These are phyloP conservation scores for Pollicipes pollicipes DNA, from an alignment of 1,140 invertebrate species.

Conservation along the genomic window DNA sequence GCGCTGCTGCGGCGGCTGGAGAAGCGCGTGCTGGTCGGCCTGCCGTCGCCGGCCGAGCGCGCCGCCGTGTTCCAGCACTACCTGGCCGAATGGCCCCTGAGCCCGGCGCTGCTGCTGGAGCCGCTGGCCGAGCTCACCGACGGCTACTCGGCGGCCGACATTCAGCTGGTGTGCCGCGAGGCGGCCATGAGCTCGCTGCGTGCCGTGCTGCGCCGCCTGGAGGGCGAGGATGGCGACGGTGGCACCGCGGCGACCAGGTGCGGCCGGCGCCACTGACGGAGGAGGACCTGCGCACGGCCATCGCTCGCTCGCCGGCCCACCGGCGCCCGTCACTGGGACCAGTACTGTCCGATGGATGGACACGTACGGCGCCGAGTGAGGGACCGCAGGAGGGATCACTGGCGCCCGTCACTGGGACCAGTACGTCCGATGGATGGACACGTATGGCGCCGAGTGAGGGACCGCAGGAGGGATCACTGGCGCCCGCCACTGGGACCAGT, in stretches of 20 bases:
- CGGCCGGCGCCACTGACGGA: neutral
- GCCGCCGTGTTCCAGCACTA: slow-evolving; percentile 43
- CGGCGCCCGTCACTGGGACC: no score
- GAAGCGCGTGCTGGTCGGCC: slow-evolving; percentile 61
- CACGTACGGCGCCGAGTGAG: no score
- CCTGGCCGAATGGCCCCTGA: slow-evolving; percentile 20
- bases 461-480: no score
- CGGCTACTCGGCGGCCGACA: slow-evolving; percentile 70
- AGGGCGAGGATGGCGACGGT: no score
- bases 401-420: no score
- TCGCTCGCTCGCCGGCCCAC: no score
- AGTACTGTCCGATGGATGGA: no score
- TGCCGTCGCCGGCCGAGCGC: slow-evolving; percentile 47
- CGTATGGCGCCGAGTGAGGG: no score
- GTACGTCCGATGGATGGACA: no score
- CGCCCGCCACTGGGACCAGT: no score
- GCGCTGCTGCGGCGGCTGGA: slow-evolving; percentile 73
- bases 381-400: no score
- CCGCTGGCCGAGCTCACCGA: slow-evolving; percentile 37
- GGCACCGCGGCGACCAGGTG: slow-evolving; percentile 25
- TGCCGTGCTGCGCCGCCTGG: slow-evolving; percentile 32
- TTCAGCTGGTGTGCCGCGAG: slow-evolving; percentile 76
- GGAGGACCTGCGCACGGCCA: neutral
- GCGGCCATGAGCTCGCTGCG: slow-evolving; percentile 38
- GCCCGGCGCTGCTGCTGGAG: slow-evolving; percentile 24